A percentile compares a stretch with the other conserved stretches of the same genome.
Evolutionary conservation across 1,140 invertebrate genomes (phyloP).

Genomic region (Chironomus striatipennis): DNA sequence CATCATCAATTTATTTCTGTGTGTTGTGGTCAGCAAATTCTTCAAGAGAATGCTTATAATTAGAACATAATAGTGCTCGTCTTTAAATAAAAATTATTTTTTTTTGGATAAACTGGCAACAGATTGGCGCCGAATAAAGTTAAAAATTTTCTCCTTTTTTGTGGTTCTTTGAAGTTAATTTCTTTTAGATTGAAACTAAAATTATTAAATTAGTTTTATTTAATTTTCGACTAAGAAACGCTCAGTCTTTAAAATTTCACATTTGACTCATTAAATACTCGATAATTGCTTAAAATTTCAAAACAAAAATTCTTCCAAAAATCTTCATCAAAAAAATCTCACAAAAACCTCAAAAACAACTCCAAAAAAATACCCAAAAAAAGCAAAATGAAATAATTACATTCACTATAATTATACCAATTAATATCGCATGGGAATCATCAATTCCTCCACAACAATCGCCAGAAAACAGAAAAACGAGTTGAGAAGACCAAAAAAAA

Average conservation of each 20-base stretch:
- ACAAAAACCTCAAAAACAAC: no score
- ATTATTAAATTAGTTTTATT: neutral
- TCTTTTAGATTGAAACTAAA: neutral
- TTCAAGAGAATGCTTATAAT: neutral
- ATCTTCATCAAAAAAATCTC: no score
- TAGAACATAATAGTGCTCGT: neutral
- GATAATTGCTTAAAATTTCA: no score
- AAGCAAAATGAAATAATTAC: no score
- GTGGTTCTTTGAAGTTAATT: no score
- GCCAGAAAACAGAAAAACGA: no score
- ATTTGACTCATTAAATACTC: no score
- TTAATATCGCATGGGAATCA: no score
- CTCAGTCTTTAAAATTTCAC: neutral
- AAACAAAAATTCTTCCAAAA: no score
- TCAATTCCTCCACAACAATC: no score
- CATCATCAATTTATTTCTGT: neutral
- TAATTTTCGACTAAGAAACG: neutral
- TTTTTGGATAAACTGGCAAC: neutral
- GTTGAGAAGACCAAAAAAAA: neutral
- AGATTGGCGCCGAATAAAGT: constrained; percentile 11
- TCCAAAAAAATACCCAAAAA: no score
- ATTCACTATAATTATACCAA: no score
- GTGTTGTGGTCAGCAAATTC: neutral
- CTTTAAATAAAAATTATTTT: neutral
- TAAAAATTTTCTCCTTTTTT: neutral